Evolutionary conservation across 2,888 invertebrate species (phyloP).

Genomic region (Drosophila greeni): DNA sequence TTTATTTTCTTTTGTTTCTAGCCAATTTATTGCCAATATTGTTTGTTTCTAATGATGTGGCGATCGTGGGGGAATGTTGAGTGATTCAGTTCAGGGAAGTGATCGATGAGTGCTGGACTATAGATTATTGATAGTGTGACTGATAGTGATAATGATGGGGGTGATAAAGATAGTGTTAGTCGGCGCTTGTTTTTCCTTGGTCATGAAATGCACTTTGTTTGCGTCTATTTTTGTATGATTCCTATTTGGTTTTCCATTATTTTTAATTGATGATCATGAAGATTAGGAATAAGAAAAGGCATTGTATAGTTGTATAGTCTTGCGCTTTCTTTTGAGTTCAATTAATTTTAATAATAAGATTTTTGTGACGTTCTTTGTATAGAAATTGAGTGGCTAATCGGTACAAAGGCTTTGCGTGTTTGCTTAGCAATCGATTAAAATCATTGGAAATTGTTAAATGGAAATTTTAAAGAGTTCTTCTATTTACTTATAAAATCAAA

Average conservation of each 20-base stretch:
- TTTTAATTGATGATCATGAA: slow-evolving; percentile 30
- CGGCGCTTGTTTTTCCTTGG: slow-evolving; percentile 17
- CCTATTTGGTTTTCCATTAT: slow-evolving; percentile 16
- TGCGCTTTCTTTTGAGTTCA: slow-evolving; percentile 34
- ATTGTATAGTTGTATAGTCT: slow-evolving; percentile 44
- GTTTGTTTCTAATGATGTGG: slow-evolving; percentile 22
- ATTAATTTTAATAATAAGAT: slow-evolving; percentile 47
- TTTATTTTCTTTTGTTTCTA: not conserved
- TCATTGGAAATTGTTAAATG: not conserved
- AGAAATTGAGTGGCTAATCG: slow-evolving; percentile 7
- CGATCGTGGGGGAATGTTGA: slow-evolving; percentile 33
- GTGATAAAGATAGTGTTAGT: slow-evolving; percentile 29
- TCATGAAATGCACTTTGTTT: slow-evolving; percentile 36
- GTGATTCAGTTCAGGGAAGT: slow-evolving; percentile 31
- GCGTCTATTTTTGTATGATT: slow-evolving; percentile 35
- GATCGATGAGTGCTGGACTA: slow-evolving; percentile 11
- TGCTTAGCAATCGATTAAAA: slow-evolving; percentile 8
- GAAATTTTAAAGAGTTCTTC: slow-evolving; percentile 4
- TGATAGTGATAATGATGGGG: slow-evolving; percentile 6
- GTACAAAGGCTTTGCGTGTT: slow-evolving; percentile 17
- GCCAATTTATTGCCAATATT: slow-evolving; percentile 30
- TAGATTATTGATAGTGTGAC: slow-evolving; percentile 14
- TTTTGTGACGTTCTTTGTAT: slow-evolving; percentile 24
- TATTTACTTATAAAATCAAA: slow-evolving; percentile 3
- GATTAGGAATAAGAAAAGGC: slow-evolving; percentile 68